These are phyloP conservation scores for Rhodophaea formosa DNA, from an alignment of 2,888 invertebrate species.

Conservation along the genomic window DNA sequence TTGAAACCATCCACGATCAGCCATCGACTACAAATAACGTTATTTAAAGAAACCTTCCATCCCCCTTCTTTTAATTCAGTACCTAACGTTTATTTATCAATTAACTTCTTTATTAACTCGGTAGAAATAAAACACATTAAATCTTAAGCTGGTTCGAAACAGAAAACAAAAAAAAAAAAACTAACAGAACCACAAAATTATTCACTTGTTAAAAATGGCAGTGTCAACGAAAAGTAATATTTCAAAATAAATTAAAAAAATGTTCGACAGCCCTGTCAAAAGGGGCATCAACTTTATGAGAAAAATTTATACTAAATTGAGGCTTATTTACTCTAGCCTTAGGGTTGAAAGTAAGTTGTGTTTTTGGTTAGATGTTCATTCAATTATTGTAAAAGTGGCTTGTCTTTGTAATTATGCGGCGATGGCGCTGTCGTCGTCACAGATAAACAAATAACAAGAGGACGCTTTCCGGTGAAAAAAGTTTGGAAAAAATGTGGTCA, in stretches of 20 bases:
- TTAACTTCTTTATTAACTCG: too few species aligned
- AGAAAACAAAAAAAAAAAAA: slow-evolving; percentile 19
- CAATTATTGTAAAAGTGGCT: slow-evolving; percentile 71
- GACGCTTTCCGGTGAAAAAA: slow-evolving; percentile 63
- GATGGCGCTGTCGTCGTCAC: slow-evolving; percentile 65
- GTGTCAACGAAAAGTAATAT: slow-evolving; percentile 67
- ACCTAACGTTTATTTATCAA: too few species aligned
- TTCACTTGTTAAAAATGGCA: slow-evolving; percentile 61
- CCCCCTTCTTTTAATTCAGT: too few species aligned
- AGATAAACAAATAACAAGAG: slow-evolving; percentile 77
- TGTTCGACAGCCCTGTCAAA: slow-evolving; percentile 40
- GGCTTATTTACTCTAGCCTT: rapidly evolving
- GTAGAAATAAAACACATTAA: not conserved
- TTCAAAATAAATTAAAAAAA: slow-evolving; percentile 54
- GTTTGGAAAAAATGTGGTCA: slow-evolving; percentile 21
- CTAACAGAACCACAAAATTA: slow-evolving; percentile 38
- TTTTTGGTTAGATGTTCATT: slow-evolving; percentile 41
- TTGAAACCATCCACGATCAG: too few species aligned
- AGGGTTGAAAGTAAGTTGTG: slow-evolving; percentile 25
- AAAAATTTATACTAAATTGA: slow-evolving; percentile 19
- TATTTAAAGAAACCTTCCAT: too few species aligned
- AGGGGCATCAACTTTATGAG: slow-evolving; percentile 35
- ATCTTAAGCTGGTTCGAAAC: slow-evolving; percentile 3
- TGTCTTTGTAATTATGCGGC: slow-evolving; percentile 73
- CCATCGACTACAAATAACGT: too few species aligned